Conservation (phyloP, 2,797 vertebrate species). For the Gallirallus australis region DNA sequence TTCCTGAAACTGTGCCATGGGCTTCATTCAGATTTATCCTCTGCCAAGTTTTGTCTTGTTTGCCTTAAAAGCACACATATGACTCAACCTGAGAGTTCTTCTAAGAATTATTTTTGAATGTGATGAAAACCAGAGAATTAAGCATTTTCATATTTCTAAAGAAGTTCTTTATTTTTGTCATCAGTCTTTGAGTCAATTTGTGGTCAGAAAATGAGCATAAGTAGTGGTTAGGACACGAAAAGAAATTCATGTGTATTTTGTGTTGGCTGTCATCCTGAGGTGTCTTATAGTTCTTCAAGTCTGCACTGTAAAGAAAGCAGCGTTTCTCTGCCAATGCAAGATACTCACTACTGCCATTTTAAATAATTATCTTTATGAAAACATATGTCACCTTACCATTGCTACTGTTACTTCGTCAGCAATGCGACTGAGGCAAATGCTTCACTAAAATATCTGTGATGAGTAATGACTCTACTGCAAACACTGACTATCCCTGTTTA, state of each 20-base stretch:
- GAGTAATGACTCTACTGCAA: not conserved
- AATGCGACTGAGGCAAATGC: not conserved
- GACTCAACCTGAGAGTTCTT: not conserved
- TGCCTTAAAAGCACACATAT: not conserved
- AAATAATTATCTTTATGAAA: conserved; percentile 7
- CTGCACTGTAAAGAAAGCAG: not conserved
- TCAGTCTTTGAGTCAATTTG: not conserved
- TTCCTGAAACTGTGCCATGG: not conserved
- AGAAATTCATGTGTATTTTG: not conserved
- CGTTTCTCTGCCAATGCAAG: not conserved
- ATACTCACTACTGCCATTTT: not conserved
- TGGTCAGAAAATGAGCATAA: not conserved
- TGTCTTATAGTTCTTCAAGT: not conserved
- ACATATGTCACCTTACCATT: not conserved
- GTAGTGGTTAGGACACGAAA: not conserved
- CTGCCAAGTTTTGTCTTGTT: not conserved
- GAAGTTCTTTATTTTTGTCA: not conserved
- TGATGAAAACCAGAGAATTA: not conserved
- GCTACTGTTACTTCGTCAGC: not conserved
- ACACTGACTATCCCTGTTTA: not conserved
- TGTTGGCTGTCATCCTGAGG: not conserved
- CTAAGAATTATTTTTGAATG: not conserved
- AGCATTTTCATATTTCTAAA: not conserved
- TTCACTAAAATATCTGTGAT: not conserved
- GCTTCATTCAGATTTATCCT: not conserved